Base-by-base conservation (phyloP, 2,888 invertebrate species). In the Lapara coniferarum region DNA sequence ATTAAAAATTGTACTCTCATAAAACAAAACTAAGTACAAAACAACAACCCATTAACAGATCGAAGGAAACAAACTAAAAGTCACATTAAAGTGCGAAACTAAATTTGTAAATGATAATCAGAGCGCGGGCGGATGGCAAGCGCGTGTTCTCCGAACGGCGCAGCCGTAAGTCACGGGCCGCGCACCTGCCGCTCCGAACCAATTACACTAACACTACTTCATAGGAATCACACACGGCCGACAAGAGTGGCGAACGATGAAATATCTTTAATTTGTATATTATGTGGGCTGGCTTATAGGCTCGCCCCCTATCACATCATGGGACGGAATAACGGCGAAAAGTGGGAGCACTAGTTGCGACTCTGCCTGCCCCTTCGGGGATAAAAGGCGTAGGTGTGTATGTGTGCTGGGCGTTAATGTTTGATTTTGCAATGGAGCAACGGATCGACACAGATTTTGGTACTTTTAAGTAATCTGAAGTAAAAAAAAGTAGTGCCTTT, bases 161-260 rank as follows among this genome's bases (percentile, higher is more conserved):
- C 63, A 46, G 49, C 76, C 81, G 85, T 88, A 86, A 88, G 86
- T 89, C 88, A 85, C 82, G 75, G 73, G 78, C 80, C 78, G 81
- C 79, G 79, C 92, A 92, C 91, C 91, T 92, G 91, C 85, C 87
- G 83, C 84, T 88, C 85, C 77, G 77, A 87, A 89, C 88, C 89
- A 89, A 90, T 89, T 90, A 89, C 84, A 83, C 81, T 88, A 77
- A 76, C 77, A 73, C 71, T 71, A 71, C 70, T 73, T 81, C 75
- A 85, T 73, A 14, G 16, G 68, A 1, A 14, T 49, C 14, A 89
- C 88, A 86, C 82, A 71, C 75, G 68, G 75, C 74, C 82, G 86
- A 86, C 91, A 91, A 92, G 91, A 75, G 72, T 51, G 52, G 14
- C n/a, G n/a, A 13, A 58, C 16, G n/a, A n/a, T 30, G 14, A 4